A percentile compares a stretch with the other conserved stretches of the same genome.
Conservation (phyloP, 2,113 vertebrate species). For the Anhinga rufa region DNA sequence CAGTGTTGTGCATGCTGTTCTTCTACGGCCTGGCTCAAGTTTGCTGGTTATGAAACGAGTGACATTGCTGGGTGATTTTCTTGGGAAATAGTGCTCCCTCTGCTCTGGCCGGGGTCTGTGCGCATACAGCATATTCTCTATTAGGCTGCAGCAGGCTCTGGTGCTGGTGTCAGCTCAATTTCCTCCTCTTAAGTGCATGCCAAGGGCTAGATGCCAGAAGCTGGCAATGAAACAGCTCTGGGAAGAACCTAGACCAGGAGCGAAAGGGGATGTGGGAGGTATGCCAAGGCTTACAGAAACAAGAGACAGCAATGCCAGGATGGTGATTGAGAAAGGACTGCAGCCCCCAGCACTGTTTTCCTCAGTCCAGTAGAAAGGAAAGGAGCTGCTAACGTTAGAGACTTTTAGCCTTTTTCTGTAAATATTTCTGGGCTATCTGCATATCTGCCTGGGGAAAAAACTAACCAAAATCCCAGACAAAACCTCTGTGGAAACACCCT, state of each 20-base stretch:
- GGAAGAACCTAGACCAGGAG: not conserved
- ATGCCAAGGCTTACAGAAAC: not conserved
- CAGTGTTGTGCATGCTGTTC: not conserved
- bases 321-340: not conserved
- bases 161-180: conserved; percentile 17
- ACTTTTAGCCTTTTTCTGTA: not conserved
- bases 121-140: not conserved
- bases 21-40: not conserved
- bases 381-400: not conserved
- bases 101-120: not conserved
- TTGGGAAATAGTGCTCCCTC: not conserved
- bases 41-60: not conserved
- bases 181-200: not conserved
- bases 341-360: not conserved
- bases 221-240: not conserved
- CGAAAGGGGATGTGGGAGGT: not conserved
- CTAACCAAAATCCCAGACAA: not conserved
- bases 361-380: not conserved
- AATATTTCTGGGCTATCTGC: not conserved
- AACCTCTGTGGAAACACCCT: not conserved
- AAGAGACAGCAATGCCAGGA: not conserved
- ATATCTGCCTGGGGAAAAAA: not conserved
- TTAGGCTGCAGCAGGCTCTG: conserved; percentile 1
- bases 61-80: not conserved
- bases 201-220: not conserved